These are phyloP conservation scores for Atherix ibis DNA, from an alignment of 2,888 invertebrate species.

Conservation along the genomic window DNA sequence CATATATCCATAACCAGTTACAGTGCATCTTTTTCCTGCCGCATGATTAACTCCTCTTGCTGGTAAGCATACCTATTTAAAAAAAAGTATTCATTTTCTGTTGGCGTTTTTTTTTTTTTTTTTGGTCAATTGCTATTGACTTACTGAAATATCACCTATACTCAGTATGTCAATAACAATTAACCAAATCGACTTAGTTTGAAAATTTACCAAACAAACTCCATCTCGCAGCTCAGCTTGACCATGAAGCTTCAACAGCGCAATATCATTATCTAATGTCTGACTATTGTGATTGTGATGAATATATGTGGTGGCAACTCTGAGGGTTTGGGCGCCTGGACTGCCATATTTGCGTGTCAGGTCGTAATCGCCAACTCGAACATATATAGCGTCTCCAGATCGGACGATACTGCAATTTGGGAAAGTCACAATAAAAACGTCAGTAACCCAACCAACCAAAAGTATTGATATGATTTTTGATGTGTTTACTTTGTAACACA, in stretches of 20 bases:
- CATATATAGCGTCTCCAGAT: constrained; percentile 87
- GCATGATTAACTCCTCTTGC: constrained; percentile 77
- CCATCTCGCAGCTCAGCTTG: constrained; percentile 80
- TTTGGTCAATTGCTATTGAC: no score
- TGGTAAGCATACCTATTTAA: constrained; percentile 61
- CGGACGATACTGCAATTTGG: constrained; percentile 57
- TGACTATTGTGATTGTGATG: constrained; percentile 93
- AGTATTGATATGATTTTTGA: not conserved
- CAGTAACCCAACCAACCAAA: not conserved
- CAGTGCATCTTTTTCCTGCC: constrained; percentile 80
- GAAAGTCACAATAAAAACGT: constrained; percentile 4
- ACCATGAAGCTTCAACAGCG: constrained; percentile 72
- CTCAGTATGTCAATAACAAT: no score
- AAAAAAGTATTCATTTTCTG: not conserved
- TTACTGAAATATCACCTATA: no score
- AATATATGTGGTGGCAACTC: constrained; percentile 85
- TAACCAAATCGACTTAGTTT: constrained; percentile 1
- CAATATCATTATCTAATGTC: constrained; percentile 87
- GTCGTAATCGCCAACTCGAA: constrained; percentile 84
- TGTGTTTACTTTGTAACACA: constrained; percentile 76
- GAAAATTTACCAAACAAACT: constrained; percentile 36
- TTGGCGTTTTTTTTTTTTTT: not conserved
- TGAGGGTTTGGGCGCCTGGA: constrained; percentile 76
- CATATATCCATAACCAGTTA: constrained; percentile 91
- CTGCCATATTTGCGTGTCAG: constrained; percentile 80